Evolutionary conservation across 2,797 vertebrate species (phyloP), one percentile per base, ranked within the genome.

Genomic region (Danio aesculapii): DNA sequence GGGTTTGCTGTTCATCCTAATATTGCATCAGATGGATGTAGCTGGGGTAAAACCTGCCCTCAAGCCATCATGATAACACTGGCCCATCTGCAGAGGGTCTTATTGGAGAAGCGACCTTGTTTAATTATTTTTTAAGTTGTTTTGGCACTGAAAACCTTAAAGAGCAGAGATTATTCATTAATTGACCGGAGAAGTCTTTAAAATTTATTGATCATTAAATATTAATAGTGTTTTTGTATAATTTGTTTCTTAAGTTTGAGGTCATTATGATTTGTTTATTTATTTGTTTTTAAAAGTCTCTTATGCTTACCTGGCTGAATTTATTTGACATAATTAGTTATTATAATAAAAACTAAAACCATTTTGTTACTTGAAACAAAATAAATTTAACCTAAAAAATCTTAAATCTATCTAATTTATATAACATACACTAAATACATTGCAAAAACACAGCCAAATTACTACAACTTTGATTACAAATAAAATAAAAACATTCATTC

Each of bases 21-120:
- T 71, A 57, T 71, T 71, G 39, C 52, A 44, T 71, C 50, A 57
- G 16, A 50, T 13, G 13, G 68, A 55, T 71, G 50, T 55, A 43
- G 10, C 39, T 57, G 39, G 50, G 43, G 69, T 19, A 17, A 71
- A 71, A 71, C 39, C 8, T 55, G 16, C 52, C 69, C 69, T 71
- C 39, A 7, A 71, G 69, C 69, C 10, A 43, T 55, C 16, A 39
- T 55, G 69, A 71, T 55, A 55, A 13, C 52, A 71, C 55, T 50
- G 43, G 16, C 50, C 39, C 55, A 39, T 43, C 30, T 7, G 10
- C 16, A 55, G 50, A 55, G 68, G 68, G 68, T 55, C 6, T 55
- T 71, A 71, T 71, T 71, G 68, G 39, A 43, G 6, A 55, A 71
- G 68, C 43, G 68, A 55, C 50, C 52, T 71, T 55, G 64, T 64